These are phyloP conservation scores for Catharus bicknelli DNA, from an alignment of 2,113 vertebrate genomes.

Conservation along the genomic window DNA sequence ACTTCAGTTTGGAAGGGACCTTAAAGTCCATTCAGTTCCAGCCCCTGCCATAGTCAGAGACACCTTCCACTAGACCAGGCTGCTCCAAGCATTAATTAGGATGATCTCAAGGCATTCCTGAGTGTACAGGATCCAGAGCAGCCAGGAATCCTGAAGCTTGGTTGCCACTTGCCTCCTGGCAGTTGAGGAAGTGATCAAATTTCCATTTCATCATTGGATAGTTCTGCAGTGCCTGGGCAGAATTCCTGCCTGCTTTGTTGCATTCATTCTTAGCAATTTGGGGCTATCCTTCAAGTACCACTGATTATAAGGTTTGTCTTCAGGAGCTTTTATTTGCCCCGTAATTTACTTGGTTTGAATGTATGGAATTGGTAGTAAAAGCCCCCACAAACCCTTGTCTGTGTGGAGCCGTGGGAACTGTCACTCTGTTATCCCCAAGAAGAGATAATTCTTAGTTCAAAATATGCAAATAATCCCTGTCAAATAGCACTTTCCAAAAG, in stretches of 20 bases:
- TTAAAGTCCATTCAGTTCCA: too few relatives aligned
- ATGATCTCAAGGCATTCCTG: not conserved
- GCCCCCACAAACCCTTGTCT: not conserved
- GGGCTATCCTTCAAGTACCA: not conserved
- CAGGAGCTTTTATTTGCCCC: not conserved
- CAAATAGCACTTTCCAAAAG: constrained; percentile 18
- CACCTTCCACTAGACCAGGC: rapidly evolving
- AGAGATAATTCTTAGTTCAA: not conserved
- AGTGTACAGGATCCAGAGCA: not conserved
- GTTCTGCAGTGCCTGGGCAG: not conserved
- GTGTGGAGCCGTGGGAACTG: not conserved
- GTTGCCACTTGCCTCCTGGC: not conserved
- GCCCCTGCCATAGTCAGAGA: not conserved
- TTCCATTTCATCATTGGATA: not conserved
- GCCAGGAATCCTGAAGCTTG: not conserved
- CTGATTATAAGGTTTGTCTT: not conserved
- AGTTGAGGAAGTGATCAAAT: not conserved
- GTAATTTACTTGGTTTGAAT: not conserved
- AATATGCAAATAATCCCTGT: not conserved
- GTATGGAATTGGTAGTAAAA: not conserved
- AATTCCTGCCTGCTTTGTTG: not conserved
- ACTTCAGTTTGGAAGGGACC: not conserved
- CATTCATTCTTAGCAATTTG: not conserved
- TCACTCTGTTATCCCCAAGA: not conserved
- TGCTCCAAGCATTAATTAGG: not conserved